Evolutionary conservation across 2,113 vertebrate genomes (phyloP).

Genomic region (Callopanchax toddi): DNA sequence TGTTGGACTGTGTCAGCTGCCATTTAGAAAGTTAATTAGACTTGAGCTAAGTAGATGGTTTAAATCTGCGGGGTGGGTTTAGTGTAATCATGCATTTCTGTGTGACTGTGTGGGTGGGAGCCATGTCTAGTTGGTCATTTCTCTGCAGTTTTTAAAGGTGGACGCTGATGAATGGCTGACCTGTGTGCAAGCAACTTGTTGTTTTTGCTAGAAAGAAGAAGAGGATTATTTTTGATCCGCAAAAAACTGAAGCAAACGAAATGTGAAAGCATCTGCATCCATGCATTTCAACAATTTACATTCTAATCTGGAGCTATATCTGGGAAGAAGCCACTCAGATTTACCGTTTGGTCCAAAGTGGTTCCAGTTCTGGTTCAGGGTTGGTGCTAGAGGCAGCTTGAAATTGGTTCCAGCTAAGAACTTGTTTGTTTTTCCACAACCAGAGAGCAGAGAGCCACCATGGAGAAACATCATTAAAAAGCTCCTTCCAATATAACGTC

Average conservation of each 20-base stretch:
- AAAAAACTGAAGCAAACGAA: background rate
- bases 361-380: background rate
- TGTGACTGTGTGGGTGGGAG: constrained; percentile 34
- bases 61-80: constrained; percentile 7
- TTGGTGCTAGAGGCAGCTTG: background rate
- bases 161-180: constrained; percentile 7
- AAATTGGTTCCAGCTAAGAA: background rate
- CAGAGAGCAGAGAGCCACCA: background rate
- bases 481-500: background rate
- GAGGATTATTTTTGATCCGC: too few relatives aligned
- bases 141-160: constrained; percentile 10
- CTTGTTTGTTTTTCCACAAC: background rate
- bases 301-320: background rate
- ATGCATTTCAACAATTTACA: too few relatives aligned
- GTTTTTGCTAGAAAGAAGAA: too few relatives aligned
- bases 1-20: constrained; percentile 5
- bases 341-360: background rate
- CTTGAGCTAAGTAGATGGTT: constrained; percentile 12
- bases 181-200: background rate
- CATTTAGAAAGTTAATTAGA: constrained; percentile 44
- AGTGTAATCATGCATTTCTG: constrained; percentile 22
- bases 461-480: background rate
- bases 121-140: constrained; percentile 42
- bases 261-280: too few relatives aligned
- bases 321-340: background rate